Evolutionary conservation across 2,113 vertebrate genomes (phyloP).

Genomic region (Hyperopisus bebe): DNA sequence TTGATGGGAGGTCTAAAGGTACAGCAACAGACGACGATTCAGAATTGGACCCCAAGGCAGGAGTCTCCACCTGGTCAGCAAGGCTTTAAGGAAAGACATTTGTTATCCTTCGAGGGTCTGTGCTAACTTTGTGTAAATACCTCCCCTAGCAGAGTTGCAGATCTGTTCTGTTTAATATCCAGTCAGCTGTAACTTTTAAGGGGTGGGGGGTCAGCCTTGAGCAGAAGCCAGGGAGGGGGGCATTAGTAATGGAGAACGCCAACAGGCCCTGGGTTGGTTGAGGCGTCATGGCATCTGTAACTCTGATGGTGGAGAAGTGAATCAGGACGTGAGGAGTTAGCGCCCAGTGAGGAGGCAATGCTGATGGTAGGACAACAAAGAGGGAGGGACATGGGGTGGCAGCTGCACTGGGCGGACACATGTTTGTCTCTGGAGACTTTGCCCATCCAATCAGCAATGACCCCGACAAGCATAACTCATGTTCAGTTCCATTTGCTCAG

Average conservation of each 20-base stretch:
- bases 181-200: slow-evolving; percentile 15
- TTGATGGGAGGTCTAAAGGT: slow-evolving; percentile 61
- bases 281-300: not conserved
- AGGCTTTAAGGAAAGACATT: slow-evolving; percentile 51
- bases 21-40: slow-evolving; percentile 61
- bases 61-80: slow-evolving; percentile 52
- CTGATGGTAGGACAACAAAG: not conserved
- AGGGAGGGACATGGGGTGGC: not conserved
- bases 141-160: slow-evolving; percentile 41
- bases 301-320: not conserved
- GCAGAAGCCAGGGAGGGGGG: not conserved
- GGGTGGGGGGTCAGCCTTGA: not conserved
- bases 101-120: slow-evolving; percentile 50
- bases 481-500: not conserved
- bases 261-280: not conserved
- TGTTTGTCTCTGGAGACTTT: not conserved
- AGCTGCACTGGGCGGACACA: not conserved
- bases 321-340: not conserved
- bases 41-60: slow-evolving; percentile 51
- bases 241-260: not conserved
- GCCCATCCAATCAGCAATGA: not conserved
- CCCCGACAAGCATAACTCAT: not conserved
- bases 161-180: slow-evolving; percentile 29
- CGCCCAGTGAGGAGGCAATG: not conserved
- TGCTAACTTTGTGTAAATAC: slow-evolving; percentile 45